Base-by-base conservation (phyloP, 2,888 invertebrate genomes). In the Luffia ferchaultella region DNA sequence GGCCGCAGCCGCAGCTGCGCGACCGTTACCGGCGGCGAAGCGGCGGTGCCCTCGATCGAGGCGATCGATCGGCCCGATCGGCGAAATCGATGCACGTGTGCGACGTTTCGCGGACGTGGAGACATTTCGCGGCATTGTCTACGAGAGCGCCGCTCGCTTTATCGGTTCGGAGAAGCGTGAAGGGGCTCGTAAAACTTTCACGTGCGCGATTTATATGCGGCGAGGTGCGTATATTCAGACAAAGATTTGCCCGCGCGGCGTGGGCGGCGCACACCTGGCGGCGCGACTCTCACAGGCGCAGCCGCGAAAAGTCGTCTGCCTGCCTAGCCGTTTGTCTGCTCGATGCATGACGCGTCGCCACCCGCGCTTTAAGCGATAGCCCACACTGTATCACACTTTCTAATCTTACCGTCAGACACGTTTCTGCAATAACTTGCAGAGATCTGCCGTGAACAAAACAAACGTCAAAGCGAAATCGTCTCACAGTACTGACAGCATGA, bases 161-260 rank as follows among this genome's bases (percentile, higher is more conserved):
- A 78, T 73, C 65, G 64, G 65, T 79, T 79, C 76, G 68, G 65
- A 70, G 78, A 79, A 77, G 72, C 68, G 66, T 75, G 71, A 73
- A 76, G 74, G 73, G 73, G 76, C 64, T 78, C 80, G 75, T 82
- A 80, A 82, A 82, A 82, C 80, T 83, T 82, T 83, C 82, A 79
- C 80, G 76, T 75, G 64, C 68, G 67, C 78, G 68, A 79, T 80
- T 79, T 80, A 80, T 78, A 72, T 64, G 66, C 45, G 51, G 50
- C 65, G 68, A 70, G 70, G 69, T 70, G 67, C 64, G 64, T 16
- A 65, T n/a, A n/a, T n/a, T 68, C 71, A 74, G 76, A 78, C 78
- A 74, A 76, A 79, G 76, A 76, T 76, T 75, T 70, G 70, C 67
- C 75, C 69, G 73, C 53, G 61, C 64, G 74, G 74, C 73, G 83